phyloP scores from a whole-genome alignment of 2,888 invertebrate species.

The Tillus elongatus region DNA sequence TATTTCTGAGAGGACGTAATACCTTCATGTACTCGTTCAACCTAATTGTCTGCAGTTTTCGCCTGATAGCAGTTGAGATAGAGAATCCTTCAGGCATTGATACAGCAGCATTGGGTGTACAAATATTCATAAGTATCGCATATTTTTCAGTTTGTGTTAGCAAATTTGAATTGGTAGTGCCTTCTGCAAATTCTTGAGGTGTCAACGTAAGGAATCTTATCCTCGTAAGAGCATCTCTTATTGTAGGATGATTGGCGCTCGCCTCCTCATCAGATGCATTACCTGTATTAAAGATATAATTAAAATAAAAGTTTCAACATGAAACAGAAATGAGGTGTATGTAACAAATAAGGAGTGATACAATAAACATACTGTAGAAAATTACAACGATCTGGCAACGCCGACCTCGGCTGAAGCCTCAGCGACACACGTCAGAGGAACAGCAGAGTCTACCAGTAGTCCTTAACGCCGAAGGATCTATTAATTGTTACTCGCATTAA shows the following conservation, averaged over 20 bases:
- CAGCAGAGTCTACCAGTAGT: too few species aligned
- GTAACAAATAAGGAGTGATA: too few species aligned
- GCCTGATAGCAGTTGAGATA: slow-evolving; percentile 44
- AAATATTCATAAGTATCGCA: slow-evolving; percentile 73
- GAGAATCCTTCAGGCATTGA: slow-evolving; percentile 70
- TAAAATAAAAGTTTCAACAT: slow-evolving; percentile 1
- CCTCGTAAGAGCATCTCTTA: slow-evolving; percentile 62
- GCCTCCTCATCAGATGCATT: not conserved
- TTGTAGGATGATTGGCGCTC: slow-evolving; percentile 36
- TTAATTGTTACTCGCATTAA: too few species aligned
- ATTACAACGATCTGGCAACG: too few species aligned
- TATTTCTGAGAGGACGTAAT: too few species aligned
- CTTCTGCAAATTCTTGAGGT: slow-evolving; percentile 75
- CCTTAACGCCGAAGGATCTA: too few species aligned
- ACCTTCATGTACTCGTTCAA: too few species aligned
- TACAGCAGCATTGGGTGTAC: slow-evolving; percentile 57
- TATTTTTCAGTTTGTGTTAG: slow-evolving; percentile 70
- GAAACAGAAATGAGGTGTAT: too few species aligned
- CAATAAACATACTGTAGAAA: too few species aligned
- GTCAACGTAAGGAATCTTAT: slow-evolving; percentile 71
- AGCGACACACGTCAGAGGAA: too few species aligned
- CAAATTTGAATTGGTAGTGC: slow-evolving; percentile 66
- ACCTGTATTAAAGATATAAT: not conserved
- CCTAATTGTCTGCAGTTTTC: slow-evolving; percentile 38
- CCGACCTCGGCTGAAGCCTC: too few species aligned